Percentiles rank a stretch among this genome's conserved stretches.
Evolutionary conservation across 2,797 vertebrate species (phyloP).

Genomic region (Spea hammondii): DNA sequence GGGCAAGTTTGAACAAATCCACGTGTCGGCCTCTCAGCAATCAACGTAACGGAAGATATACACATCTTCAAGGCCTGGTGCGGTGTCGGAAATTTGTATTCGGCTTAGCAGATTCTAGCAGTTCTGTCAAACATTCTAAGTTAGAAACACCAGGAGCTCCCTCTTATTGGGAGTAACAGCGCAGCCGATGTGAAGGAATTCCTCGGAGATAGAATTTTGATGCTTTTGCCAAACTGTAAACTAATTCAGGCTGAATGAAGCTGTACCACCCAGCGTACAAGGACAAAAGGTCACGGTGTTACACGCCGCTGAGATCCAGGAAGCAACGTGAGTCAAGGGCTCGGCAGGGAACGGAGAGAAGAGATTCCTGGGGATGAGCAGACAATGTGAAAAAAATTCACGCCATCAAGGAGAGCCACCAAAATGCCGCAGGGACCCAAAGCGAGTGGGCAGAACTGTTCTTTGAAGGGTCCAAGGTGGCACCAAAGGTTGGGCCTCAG

Average conservation of each 20-base stretch:
- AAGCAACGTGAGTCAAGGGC: not conserved
- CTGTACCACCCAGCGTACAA: slow-evolving; percentile 22
- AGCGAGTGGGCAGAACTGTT: no score
- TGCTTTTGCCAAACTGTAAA: slow-evolving; percentile 22
- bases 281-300: slow-evolving; percentile 34
- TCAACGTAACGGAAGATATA: no score
- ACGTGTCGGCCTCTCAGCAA: no score
- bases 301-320: not conserved
- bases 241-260: slow-evolving; percentile 33
- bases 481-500: no score
- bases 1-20: no score
- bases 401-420: not conserved
- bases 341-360: not conserved
- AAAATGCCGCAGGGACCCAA: not conserved
- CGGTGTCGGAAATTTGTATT: no score
- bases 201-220: not conserved
- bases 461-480: no score
- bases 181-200: slow-evolving; percentile 12
- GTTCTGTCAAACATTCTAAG: not conserved
- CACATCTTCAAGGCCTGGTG: no score
- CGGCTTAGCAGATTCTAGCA: no score
- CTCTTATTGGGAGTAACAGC: not conserved
- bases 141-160: not conserved
- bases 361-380: not conserved
- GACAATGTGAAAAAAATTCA: not conserved